Percentiles rank a stretch among this genome's conserved stretches.
phyloP scores from a whole-genome alignment of 2,888 invertebrate species.

The Heliconius charithonia region DNA sequence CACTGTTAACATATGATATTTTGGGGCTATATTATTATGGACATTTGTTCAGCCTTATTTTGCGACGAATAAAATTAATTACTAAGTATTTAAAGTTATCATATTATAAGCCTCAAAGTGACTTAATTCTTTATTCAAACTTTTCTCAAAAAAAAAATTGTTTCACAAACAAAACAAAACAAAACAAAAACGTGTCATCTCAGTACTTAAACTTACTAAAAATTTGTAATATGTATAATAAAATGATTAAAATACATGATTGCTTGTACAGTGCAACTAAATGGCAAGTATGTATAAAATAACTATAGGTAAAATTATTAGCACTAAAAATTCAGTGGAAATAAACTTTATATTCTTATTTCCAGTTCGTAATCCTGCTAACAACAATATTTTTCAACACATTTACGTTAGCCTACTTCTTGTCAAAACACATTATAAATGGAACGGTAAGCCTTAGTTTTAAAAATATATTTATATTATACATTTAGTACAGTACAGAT shows the following conservation, averaged over 20 bases:
- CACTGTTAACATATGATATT: slow-evolving; percentile 13
- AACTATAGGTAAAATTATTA: not conserved
- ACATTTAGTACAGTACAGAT: too few species aligned
- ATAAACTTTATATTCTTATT: not conserved
- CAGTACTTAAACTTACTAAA: not conserved
- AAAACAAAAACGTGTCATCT: not conserved
- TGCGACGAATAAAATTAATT: slow-evolving; percentile 39
- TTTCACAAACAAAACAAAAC: not conserved
- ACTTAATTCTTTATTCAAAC: not conserved
- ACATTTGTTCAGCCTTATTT: slow-evolving; percentile 43
- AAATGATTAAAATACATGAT: slow-evolving; percentile 2
- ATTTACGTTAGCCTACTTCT: not conserved
- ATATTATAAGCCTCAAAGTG: not conserved
- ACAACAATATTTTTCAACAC: not conserved
- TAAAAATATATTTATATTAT: not conserved
- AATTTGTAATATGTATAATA: slow-evolving; percentile 33
- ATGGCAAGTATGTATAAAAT: slow-evolving; percentile 15
- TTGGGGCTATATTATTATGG: slow-evolving; percentile 44
- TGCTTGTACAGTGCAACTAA: not conserved
- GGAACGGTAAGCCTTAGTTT: not conserved
- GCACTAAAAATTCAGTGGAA: not conserved
- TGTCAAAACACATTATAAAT: not conserved
- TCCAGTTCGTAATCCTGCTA: not conserved
- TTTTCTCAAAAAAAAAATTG: not conserved
- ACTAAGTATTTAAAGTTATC: slow-evolving; percentile 35